Percentiles rank a stretch among this genome's conserved stretches.
Conservation (phyloP, 2,888 invertebrate genomes). For the Dryadula phaetusa region DNA sequence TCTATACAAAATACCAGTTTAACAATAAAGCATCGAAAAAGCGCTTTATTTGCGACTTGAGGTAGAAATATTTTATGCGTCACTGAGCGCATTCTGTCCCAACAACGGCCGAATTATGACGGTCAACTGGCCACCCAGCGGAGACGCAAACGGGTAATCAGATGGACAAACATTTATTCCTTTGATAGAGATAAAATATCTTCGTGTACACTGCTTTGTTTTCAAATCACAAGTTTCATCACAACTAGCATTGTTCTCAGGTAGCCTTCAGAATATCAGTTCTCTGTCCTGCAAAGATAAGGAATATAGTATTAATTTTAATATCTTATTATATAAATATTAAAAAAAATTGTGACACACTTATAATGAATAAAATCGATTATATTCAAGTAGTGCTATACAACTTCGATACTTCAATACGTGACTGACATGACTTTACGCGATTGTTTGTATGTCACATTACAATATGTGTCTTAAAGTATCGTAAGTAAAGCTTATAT, state of each 20-base stretch:
- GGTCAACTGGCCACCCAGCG: constrained; percentile 78
- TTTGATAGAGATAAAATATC: constrained; percentile 71
- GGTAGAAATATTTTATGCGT: constrained; percentile 80
- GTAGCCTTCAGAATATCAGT: constrained; percentile 1
- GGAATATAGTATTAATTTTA: background rate
- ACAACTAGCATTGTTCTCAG: constrained; percentile 22
- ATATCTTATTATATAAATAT: background rate
- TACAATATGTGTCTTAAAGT: constrained; percentile 23
- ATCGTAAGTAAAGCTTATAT: constrained; percentile 40
- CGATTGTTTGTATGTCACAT: constrained; percentile 58
- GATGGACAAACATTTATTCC: constrained; percentile 76
- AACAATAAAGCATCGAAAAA: constrained; percentile 27
- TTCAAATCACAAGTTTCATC: constrained; percentile 33
- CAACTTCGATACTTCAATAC: constrained; percentile 43
- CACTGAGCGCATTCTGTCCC: constrained; percentile 72
- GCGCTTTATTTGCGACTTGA: constrained; percentile 41
- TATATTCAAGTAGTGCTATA: constrained; percentile 36
- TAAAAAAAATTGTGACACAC: background rate
- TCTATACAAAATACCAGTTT: constrained; percentile 1
- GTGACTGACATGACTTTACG: constrained; percentile 47
- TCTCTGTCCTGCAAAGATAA: background rate
- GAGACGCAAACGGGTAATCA: constrained; percentile 69
- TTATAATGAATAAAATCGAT: constrained; percentile 40
- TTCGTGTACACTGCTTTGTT: constrained; percentile 56
- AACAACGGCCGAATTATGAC: constrained; percentile 75